Evolutionary conservation across 2,888 invertebrate genomes (phyloP).

Genomic region (Metallyticus violacea): DNA sequence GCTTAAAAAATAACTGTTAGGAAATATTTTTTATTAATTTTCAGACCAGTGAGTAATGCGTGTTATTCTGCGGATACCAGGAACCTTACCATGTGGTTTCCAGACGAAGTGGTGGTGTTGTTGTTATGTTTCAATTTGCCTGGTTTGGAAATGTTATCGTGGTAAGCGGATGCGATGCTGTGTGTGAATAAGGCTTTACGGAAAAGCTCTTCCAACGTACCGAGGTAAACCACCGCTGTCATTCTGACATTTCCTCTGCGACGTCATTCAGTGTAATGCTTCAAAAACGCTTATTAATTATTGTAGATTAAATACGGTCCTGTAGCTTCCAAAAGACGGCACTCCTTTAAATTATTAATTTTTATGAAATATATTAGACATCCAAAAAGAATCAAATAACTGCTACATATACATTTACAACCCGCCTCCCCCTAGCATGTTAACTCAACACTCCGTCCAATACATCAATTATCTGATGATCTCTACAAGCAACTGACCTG

Average conservation of each 20-base stretch:
- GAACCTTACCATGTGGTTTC: too few species aligned
- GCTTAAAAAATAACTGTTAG: background rate
- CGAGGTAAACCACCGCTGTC: background rate
- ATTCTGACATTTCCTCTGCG: background rate
- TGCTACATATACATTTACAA: too few species aligned
- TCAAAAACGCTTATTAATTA: background rate
- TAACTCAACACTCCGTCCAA: too few species aligned
- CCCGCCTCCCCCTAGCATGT: too few species aligned
- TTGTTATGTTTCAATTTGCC: background rate
- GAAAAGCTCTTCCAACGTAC: background rate
- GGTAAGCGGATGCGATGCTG: background rate
- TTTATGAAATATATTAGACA: too few species aligned
- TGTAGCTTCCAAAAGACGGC: too few species aligned
- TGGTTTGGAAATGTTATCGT: background rate
- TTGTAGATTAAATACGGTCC: too few species aligned
- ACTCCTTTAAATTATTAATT: too few species aligned
- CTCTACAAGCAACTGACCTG: too few species aligned
- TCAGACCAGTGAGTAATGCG: background rate
- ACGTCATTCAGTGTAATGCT: background rate
- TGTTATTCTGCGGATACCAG: background rate
- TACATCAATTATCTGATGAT: too few species aligned
- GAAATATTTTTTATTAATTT: background rate
- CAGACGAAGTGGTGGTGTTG: too few species aligned
- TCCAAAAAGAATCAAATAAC: too few species aligned
- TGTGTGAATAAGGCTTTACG: background rate